These are phyloP conservation scores for Lithobates sylvaticus DNA, from an alignment of 2,797 vertebrate species.

Conservation along the genomic window DNA sequence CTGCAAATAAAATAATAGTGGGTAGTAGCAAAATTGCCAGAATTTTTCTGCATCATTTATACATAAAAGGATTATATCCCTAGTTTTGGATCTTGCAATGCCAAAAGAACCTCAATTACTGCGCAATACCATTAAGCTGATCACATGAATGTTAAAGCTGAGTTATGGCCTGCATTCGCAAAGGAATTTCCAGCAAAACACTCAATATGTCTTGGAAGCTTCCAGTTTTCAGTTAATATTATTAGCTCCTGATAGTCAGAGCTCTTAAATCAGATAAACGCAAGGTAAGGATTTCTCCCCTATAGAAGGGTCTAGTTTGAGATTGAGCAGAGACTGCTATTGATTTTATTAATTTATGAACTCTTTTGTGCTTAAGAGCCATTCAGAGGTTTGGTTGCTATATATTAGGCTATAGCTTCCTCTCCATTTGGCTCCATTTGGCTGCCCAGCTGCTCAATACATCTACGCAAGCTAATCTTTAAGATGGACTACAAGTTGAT, in stretches of 20 bases:
- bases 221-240: neutral
- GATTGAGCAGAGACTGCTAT: neutral
- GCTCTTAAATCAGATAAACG: conserved; percentile 4
- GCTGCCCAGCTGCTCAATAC: neutral
- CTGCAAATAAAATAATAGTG: too few relatives aligned
- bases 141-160: too few relatives aligned
- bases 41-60: too few relatives aligned
- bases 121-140: too few relatives aligned
- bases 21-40: too few relatives aligned
- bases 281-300: neutral
- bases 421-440: neutral
- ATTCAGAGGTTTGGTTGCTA: neutral
- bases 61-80: too few relatives aligned
- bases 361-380: neutral
- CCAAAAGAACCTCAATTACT: too few relatives aligned
- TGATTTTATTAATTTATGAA: conserved; percentile 8
- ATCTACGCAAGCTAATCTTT: neutral
- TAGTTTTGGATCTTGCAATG: too few relatives aligned
- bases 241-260: neutral
- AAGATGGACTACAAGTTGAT: neutral
- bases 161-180: too few relatives aligned
- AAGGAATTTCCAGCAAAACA: too few relatives aligned
- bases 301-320: neutral
- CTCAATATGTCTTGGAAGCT: neutral
- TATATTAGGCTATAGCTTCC: neutral